A percentile compares a stretch with the other conserved stretches of the same genome.
Conservation (phyloP, 2,797 vertebrate genomes). For the Spinus pinus region DNA sequence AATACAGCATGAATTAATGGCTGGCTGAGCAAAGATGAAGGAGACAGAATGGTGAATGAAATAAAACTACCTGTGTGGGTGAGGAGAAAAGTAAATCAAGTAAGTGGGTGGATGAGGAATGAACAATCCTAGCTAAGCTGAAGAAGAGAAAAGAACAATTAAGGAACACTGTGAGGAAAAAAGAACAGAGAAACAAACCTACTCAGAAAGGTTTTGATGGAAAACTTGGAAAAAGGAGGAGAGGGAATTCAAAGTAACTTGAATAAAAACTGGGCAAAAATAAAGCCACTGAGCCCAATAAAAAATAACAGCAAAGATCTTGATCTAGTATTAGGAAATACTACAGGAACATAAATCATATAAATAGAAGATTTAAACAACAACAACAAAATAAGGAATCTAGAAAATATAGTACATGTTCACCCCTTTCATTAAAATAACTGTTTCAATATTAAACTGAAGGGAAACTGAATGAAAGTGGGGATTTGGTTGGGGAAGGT, state of each 20-base stretch:
- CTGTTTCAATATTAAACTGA: background rate
- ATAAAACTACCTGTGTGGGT: background rate
- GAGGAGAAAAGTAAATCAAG: background rate
- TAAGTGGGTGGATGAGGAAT: background rate
- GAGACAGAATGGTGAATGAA: background rate
- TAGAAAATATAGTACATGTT: background rate
- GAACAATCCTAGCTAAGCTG: background rate
- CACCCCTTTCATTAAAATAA: background rate
- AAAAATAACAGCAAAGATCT: background rate
- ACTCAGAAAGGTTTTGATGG: background rate
- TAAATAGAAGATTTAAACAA: background rate
- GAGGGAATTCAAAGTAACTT: background rate
- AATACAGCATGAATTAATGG: background rate
- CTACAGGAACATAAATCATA: background rate
- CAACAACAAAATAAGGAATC: background rate
- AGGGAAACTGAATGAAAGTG: background rate
- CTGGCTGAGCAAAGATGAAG: background rate
- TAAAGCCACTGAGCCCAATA: background rate
- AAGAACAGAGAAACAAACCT: background rate
- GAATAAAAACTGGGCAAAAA: background rate
- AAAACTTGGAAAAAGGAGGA: background rate
- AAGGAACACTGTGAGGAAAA: background rate
- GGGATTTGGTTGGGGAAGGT: background rate
- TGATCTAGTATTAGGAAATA: background rate
- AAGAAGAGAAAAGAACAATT: background rate